Evolutionary conservation across 2,113 vertebrate genomes (phyloP).

Genomic region (Heterocephalus glaber): DNA sequence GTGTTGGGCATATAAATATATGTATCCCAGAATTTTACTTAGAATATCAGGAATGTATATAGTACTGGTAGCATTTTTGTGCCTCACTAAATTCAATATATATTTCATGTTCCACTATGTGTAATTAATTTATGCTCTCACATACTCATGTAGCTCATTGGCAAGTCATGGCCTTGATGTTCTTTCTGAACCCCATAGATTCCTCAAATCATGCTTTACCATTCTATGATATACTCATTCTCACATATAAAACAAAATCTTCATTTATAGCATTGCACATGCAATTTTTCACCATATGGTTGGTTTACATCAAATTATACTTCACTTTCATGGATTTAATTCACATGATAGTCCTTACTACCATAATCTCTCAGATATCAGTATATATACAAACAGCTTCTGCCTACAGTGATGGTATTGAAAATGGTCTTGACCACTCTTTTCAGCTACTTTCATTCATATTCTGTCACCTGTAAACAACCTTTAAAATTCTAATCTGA

Average conservation of each 20-base stretch:
- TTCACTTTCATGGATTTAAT: not conserved
- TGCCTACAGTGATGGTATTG: too few species aligned
- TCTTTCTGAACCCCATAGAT: not conserved
- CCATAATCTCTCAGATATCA: not conserved
- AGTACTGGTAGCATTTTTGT: not conserved
- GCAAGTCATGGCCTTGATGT: not conserved
- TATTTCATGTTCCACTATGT: not conserved
- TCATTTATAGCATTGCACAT: not conserved
- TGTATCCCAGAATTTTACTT: not conserved
- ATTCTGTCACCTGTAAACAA: not conserved
- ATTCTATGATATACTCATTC: not conserved
- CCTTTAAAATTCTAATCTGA: not conserved
- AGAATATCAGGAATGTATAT: not conserved
- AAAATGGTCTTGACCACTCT: not conserved
- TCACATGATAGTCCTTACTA: not conserved
- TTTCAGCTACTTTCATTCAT: not conserved
- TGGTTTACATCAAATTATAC: not conserved
- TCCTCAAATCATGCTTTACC: not conserved
- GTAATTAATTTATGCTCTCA: not conserved
- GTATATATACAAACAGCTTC: not conserved
- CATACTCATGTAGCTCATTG: fast-evolving
- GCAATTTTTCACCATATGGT: not conserved
- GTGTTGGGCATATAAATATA: not conserved
- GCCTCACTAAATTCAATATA: not conserved
- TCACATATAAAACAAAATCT: not conserved